Evolutionary conservation across 2,888 invertebrate genomes (phyloP).

Genomic region (Hanleya hanleyi): DNA sequence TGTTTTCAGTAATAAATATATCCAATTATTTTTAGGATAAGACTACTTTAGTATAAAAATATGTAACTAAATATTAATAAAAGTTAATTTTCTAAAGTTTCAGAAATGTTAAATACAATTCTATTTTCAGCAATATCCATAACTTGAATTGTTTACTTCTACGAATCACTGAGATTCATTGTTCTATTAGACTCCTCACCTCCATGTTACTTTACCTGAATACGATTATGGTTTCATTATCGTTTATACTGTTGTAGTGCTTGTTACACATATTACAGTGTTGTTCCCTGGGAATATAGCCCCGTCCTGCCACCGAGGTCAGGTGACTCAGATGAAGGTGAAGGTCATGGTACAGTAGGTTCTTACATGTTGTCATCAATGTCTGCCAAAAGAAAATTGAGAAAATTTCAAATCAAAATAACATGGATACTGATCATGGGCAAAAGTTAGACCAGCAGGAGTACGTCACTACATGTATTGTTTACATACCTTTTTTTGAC

Average conservation of each 20-base stretch:
- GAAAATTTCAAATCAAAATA: too few species aligned
- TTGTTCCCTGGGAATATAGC: constrained; percentile 65
- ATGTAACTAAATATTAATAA: not conserved
- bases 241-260: constrained; percentile 47
- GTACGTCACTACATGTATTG: too few species aligned
- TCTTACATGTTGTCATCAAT: constrained; percentile 81
- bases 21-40: not conserved
- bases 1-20: too few species aligned
- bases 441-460: too few species aligned
- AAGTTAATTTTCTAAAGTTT: not conserved
- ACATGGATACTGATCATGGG: too few species aligned
- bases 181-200: not conserved
- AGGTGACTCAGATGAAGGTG: constrained; percentile 73
- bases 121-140: not conserved
- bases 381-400: constrained; percentile 72
- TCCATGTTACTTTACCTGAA: constrained; percentile 57
- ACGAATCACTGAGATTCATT: too few species aligned
- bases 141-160: too few species aligned
- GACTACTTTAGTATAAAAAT: not conserved
- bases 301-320: constrained; percentile 68
- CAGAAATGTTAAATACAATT: not conserved
- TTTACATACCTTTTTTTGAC: too few species aligned
- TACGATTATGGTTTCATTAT: constrained; percentile 58
- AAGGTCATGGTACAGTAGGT: constrained; percentile 81
- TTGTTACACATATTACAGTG: constrained; percentile 69